phyloP scores from a whole-genome alignment of 1,140 invertebrate species.

The Ectropis grisescens region DNA sequence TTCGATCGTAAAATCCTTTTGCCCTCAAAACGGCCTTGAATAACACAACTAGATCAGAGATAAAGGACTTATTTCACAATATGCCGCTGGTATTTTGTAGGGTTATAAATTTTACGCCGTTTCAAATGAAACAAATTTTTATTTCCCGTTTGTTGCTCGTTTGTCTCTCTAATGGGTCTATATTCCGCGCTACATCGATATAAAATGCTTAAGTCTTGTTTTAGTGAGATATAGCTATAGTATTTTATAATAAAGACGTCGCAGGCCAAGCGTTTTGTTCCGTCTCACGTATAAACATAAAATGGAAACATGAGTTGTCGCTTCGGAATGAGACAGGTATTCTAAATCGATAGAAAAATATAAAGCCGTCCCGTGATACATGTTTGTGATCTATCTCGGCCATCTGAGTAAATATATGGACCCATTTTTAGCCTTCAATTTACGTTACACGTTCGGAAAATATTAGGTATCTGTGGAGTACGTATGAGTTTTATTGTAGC shows the following conservation, averaged over 20 bases:
- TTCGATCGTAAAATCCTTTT: conserved; percentile 18
- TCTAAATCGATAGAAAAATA: no score
- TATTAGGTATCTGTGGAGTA: no score
- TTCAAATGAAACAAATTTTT: conserved; percentile 3
- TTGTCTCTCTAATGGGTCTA: conserved; percentile 6
- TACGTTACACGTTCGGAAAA: no score
- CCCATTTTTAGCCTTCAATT: no score
- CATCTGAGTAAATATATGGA: no score
- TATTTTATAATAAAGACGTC: background rate
- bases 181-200: conserved; percentile 4
- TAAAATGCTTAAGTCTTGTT: conserved; percentile 3
- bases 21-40: conserved; percentile 16
- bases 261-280: background rate
- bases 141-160: conserved; percentile 1
- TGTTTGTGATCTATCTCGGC: no score
- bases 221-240: conserved; percentile 5
- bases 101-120: no score
- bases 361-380: no score
- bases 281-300: background rate
- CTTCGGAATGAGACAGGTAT: no score
- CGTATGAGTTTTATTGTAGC: no score
- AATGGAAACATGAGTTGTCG: no score
- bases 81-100: conserved; percentile 13
- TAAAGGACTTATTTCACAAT: conserved; percentile 16
- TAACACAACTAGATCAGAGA: conserved; percentile 16